phyloP scores from a whole-genome alignment of 2,113 vertebrate species.

The Hirundichthys speculiger region DNA sequence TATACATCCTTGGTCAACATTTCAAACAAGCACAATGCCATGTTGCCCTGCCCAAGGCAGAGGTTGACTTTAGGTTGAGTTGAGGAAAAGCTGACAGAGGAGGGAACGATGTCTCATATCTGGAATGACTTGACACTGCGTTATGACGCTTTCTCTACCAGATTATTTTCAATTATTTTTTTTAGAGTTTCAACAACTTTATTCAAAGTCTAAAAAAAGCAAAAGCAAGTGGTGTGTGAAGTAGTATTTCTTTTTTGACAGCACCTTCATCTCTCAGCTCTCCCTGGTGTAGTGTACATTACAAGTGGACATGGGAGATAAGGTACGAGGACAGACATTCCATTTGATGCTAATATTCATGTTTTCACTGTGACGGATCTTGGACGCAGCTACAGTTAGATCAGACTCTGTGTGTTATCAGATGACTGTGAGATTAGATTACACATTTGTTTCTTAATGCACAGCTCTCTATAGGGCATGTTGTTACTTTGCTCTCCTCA shows the following conservation, averaged over 20 bases:
- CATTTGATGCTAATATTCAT: neutral
- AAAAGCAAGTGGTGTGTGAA: neutral
- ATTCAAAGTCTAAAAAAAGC: neutral
- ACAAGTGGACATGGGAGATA: neutral
- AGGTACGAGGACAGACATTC: conserved; percentile 7
- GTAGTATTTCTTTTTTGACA: too few species aligned
- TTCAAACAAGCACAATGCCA: conserved; percentile 39
- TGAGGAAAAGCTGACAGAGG: conserved; percentile 31
- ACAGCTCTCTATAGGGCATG: conserved; percentile 19
- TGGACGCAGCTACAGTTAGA: conserved; percentile 1
- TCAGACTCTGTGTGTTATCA: conserved; percentile 10
- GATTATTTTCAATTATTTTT: neutral
- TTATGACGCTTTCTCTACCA: conserved; percentile 20
- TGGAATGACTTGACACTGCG: too few species aligned
- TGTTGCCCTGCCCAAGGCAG: conserved; percentile 36
- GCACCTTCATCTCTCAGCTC: conserved; percentile 4
- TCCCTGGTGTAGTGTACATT: conserved; percentile 5
- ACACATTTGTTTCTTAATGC: conserved; percentile 27
- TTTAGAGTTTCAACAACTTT: neutral
- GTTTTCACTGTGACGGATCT: conserved; percentile 16
- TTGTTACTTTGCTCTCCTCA: conserved; percentile 47
- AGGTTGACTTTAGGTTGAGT: conserved; percentile 44
- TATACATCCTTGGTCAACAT: conserved; percentile 52
- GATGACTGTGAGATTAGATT: conserved; percentile 28
- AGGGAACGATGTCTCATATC: conserved; percentile 28